Evolutionary conservation across 1,140 invertebrate genomes (phyloP).

Genomic region (Drosophila trapezifrons): DNA sequence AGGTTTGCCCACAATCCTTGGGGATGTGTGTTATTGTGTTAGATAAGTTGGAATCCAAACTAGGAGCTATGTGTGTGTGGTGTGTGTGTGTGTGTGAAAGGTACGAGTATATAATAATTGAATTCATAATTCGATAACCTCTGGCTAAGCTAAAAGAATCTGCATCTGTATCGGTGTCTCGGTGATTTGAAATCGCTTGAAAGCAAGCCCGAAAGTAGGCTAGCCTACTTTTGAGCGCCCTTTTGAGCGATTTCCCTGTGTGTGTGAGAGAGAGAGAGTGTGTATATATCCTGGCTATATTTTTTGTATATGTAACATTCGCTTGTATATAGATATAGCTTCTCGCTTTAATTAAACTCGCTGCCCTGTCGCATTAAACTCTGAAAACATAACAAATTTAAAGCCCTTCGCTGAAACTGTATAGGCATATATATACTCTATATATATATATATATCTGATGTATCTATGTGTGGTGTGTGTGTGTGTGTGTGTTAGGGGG

Average conservation of each 20-base stretch:
- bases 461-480: constrained; percentile 31
- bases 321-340: constrained; percentile 50
- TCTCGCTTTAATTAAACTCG: constrained; percentile 58
- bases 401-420: constrained; percentile 60
- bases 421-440: constrained; percentile 20
- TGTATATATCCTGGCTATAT: constrained; percentile 49
- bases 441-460: constrained; percentile 19
- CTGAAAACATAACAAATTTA: constrained; percentile 84
- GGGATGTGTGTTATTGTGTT: constrained; percentile 27
- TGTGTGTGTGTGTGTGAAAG: constrained; percentile 68
- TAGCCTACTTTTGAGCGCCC: neutral
- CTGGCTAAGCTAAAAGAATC: constrained; percentile 56
- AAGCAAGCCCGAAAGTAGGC: neutral
- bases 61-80: constrained; percentile 63
- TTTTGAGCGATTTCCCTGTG: neutral
- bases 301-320: constrained; percentile 52
- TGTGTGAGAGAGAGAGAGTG: constrained; percentile 2
- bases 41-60: constrained; percentile 49
- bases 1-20: constrained; percentile 17
- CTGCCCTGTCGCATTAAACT: constrained; percentile 70
- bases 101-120: constrained; percentile 79
- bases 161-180: constrained; percentile 37
- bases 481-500: neutral
- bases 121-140: constrained; percentile 61
- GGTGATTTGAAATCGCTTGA: neutral